Percentiles rank a stretch among this genome's conserved stretches.
Evolutionary conservation across 2,888 invertebrate genomes (phyloP).

Genomic region (Leuctra nigra): DNA sequence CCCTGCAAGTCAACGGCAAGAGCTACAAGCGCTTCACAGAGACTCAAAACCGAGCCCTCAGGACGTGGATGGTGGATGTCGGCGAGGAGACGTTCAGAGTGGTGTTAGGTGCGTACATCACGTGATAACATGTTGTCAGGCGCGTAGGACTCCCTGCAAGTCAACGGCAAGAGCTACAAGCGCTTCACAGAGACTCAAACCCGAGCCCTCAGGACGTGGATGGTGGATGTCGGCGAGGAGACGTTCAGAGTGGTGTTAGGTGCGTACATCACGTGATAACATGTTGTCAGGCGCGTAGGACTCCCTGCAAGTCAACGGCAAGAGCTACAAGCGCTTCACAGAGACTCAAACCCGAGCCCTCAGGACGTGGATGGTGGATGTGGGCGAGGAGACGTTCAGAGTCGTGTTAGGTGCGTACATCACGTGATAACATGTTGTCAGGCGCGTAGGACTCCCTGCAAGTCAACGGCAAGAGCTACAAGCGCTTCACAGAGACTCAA

Average conservation of each 20-base stretch:
- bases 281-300: no score
- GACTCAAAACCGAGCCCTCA: slow-evolving; percentile 65
- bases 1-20: slow-evolving; percentile 75
- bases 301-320: slow-evolving; percentile 78
- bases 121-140: no score
- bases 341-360: slow-evolving; percentile 70
- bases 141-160: slow-evolving; percentile 59
- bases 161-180: slow-evolving; percentile 73
- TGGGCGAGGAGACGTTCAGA: slow-evolving; percentile 49
- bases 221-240: slow-evolving; percentile 45
- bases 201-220: slow-evolving; percentile 70
- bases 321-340: slow-evolving; percentile 68
- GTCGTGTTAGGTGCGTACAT: slow-evolving; percentile 65
- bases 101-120: slow-evolving; percentile 68
- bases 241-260: slow-evolving; percentile 66
- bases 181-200: slow-evolving; percentile 76
- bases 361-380: slow-evolving; percentile 62
- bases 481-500: slow-evolving; percentile 75
- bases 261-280: no score
- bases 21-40: slow-evolving; percentile 72
- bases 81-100: slow-evolving; percentile 53
- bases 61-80: slow-evolving; percentile 61
- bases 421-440: no score
- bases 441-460: no score
- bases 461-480: slow-evolving; percentile 73